These are phyloP conservation scores for Gryllus longicercus DNA, from an alignment of 2,888 invertebrate species.

Conservation along the genomic window DNA sequence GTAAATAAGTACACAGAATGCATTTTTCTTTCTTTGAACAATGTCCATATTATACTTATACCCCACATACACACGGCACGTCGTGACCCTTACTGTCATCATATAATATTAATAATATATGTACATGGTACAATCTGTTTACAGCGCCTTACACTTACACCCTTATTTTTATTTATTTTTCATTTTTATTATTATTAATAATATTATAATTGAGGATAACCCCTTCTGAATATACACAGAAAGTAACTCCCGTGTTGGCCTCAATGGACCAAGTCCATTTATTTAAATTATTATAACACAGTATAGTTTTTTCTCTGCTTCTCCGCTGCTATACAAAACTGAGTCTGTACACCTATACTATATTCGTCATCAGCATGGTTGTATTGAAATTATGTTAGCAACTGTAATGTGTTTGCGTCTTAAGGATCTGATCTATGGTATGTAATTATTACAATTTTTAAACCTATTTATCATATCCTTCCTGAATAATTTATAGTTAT, in stretches of 20 bases:
- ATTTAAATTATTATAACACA: conserved; percentile 32
- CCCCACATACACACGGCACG: conserved; percentile 88
- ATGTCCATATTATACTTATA: conserved; percentile 79
- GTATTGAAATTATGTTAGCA: conserved; percentile 11
- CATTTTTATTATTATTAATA: conserved; percentile 45
- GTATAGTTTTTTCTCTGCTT: conserved; percentile 31
- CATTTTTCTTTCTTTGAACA: conserved; percentile 68
- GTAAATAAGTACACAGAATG: conserved; percentile 49
- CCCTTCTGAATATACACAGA: conserved; percentile 33
- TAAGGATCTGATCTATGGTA: conserved; percentile 22
- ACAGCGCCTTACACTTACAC: conserved; percentile 62
- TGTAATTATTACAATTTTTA: conserved; percentile 23
- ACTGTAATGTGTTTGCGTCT: conserved; percentile 17
- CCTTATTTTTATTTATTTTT: conserved; percentile 42
- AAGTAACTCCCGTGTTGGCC: conserved; percentile 23
- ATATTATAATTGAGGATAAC: conserved; percentile 41
- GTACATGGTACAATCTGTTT: conserved; percentile 67
- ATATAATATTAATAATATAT: conserved; percentile 65
- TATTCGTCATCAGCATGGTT: conserved; percentile 28
- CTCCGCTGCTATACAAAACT: conserved; percentile 32
- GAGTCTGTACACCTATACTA: conserved; percentile 34
- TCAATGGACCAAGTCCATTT: conserved; percentile 21
- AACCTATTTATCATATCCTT: conserved; percentile 20
- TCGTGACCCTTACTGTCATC: conserved; percentile 83
- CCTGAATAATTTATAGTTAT: conserved; percentile 20